phyloP scores from a whole-genome alignment of 2,888 invertebrate genomes.

The Serrognathus titanus region DNA sequence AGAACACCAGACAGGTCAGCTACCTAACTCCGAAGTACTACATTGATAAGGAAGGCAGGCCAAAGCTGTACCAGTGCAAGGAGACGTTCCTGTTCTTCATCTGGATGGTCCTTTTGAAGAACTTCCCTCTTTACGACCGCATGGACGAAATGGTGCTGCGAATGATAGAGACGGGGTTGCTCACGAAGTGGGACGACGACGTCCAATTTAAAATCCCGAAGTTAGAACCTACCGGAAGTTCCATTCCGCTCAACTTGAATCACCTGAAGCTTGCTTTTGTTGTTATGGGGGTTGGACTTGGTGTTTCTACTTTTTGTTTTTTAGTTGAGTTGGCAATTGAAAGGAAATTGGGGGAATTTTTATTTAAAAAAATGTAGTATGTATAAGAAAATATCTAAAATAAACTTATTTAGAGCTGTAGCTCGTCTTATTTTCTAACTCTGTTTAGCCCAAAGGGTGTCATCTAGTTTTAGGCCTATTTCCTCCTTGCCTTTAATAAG shows the following conservation, averaged over 20 bases:
- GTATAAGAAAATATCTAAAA: too few species aligned
- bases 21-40: conserved; percentile 25
- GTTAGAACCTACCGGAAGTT: background rate
- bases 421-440: too few species aligned
- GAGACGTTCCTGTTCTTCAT: conserved; percentile 11
- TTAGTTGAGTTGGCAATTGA: background rate
- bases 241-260: conserved; percentile 2
- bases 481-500: too few species aligned
- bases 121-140: conserved; percentile 17
- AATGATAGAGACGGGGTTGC: conserved; percentile 17
- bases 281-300: conserved; percentile 2
- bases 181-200: conserved; percentile 23
- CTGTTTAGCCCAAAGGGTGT: too few species aligned
- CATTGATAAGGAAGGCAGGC: conserved; percentile 18
- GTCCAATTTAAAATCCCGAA: background rate
- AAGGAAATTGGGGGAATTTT: too few species aligned
- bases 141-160: conserved; percentile 13
- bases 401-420: too few species aligned
- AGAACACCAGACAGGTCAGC: conserved; percentile 22
- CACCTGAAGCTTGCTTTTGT: conserved; percentile 16
- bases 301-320: background rate
- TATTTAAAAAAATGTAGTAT: too few species aligned
- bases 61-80: conserved; percentile 20
- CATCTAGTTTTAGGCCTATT: too few species aligned
- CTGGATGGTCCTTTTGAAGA: conserved; percentile 15